Conservation (phyloP, 37 sponge, comb jelly and placozoan genomes). For the Hexactinellida sp. region DNA sequence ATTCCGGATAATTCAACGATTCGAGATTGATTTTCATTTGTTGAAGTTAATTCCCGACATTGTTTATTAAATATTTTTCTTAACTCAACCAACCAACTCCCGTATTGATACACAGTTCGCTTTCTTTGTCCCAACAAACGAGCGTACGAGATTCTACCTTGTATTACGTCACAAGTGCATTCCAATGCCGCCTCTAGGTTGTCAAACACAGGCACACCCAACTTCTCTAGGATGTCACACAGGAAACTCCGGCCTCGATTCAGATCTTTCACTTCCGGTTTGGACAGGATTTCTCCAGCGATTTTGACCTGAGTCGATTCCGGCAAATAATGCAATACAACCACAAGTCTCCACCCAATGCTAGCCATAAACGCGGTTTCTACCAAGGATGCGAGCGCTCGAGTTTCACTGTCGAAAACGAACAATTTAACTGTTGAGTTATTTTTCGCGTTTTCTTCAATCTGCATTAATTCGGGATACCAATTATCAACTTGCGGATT, state of each 20-base stretch:
- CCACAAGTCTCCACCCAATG: background rate
- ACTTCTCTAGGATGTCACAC: slow-evolving; percentile 23
- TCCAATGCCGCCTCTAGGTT: slow-evolving; percentile 17
- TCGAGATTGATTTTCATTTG: background rate
- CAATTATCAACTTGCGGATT: slow-evolving; percentile 83
- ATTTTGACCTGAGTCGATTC: slow-evolving; percentile 10
- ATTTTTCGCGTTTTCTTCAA: slow-evolving; percentile 72
- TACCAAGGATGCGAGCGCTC: slow-evolving; percentile 72
- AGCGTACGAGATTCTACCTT: background rate
- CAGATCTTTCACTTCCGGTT: slow-evolving; percentile 52
- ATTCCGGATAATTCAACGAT: background rate
- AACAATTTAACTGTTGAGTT: slow-evolving; percentile 47
- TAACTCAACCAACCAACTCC: background rate
- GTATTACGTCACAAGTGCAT: background rate
- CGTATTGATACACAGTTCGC: background rate
- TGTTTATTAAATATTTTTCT: background rate
- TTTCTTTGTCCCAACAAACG: background rate
- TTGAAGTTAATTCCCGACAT: background rate
- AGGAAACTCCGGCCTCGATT: slow-evolving; percentile 59
- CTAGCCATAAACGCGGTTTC: slow-evolving; percentile 59
- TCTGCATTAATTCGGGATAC: slow-evolving; percentile 68
- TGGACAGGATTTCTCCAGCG: slow-evolving; percentile 25
- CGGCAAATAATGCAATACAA: background rate
- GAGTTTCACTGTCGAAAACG: slow-evolving; percentile 72
- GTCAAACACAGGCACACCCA: slow-evolving; percentile 20